Conservation (phyloP, 2,113 vertebrate genomes). For the Okapia johnstoni region DNA sequence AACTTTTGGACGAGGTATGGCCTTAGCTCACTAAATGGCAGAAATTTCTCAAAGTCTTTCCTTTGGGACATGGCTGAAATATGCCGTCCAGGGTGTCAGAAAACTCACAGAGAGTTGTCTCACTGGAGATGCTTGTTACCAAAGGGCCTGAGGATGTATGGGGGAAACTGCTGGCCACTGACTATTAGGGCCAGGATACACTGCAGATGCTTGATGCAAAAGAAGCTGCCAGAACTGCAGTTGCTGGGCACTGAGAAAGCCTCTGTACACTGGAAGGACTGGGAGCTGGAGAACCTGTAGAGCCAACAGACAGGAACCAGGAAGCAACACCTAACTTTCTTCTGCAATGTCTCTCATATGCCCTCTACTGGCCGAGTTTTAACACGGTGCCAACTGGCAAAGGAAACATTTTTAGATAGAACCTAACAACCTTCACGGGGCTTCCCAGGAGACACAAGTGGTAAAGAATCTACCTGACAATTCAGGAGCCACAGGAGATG, state of each 20-base stretch:
- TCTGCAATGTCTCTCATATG: neutral
- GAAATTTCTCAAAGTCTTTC: neutral
- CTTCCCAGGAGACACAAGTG: neutral
- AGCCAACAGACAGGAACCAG: neutral
- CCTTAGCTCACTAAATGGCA: neutral
- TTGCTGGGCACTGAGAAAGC: neutral
- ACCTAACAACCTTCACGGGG: neutral
- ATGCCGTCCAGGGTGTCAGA: neutral
- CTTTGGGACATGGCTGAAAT: neutral
- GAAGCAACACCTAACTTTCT: neutral
- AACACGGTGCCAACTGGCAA: neutral
- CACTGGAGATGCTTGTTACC: neutral
- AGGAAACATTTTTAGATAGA: neutral
- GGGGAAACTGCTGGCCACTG: neutral
- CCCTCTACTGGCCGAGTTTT: neutral
- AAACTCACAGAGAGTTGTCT: neutral
- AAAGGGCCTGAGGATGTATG: neutral
- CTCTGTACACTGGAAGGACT: neutral
- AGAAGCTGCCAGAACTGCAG: neutral
- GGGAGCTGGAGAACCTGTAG: neutral
- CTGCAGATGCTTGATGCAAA: neutral
- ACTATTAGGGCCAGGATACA: neutral
- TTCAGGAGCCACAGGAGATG: neutral
- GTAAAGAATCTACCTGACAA: neutral
- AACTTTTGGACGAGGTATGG: neutral